phyloP scores from a whole-genome alignment of 2,888 invertebrate species.

The Watsonalla cultraria region DNA sequence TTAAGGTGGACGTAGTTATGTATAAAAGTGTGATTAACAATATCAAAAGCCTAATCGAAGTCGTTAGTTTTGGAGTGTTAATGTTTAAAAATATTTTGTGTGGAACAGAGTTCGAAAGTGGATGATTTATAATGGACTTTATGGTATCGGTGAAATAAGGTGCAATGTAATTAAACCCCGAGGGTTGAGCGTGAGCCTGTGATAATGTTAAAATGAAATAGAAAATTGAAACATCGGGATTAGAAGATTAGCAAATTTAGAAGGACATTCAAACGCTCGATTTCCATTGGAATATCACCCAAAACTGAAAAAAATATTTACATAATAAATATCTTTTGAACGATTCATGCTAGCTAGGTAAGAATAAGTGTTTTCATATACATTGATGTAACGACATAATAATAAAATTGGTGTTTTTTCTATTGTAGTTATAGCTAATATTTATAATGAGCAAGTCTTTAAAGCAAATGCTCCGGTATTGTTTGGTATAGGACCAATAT shows the following conservation, averaged over 20 bases:
- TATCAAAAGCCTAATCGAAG: conserved; percentile 41
- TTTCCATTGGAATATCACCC: conserved; percentile 17
- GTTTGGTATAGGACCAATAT: conserved; percentile 57
- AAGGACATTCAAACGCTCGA: conserved; percentile 54
- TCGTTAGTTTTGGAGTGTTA: conserved; percentile 28
- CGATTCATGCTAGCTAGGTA: conserved; percentile 36
- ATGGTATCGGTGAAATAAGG: conserved; percentile 54
- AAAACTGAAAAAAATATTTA: conserved; percentile 36
- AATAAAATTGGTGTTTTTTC: conserved; percentile 53
- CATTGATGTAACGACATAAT: conserved; percentile 32
- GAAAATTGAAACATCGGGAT: conserved; percentile 42
- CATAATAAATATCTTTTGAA: conserved; percentile 31
- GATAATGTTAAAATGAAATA: conserved; percentile 59
- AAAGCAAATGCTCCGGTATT: conserved; percentile 11
- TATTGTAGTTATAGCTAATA: conserved; percentile 20
- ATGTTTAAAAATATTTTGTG: conserved; percentile 18
- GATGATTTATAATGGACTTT: conserved; percentile 30
- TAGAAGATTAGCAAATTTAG: conserved; percentile 37
- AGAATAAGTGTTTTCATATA: conserved; percentile 64
- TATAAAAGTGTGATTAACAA: conserved; percentile 30
- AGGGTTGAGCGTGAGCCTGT: conserved; percentile 72
- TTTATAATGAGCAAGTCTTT: conserved; percentile 9
- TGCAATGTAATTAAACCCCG: conserved; percentile 62
- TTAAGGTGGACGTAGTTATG: conserved; percentile 4
- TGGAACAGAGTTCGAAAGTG: conserved; percentile 49